Percentiles rank a stretch among this genome's conserved stretches.
Evolutionary conservation across 2,797 vertebrate genomes (phyloP).

Genomic region (Hippoglossus hippoglossus): DNA sequence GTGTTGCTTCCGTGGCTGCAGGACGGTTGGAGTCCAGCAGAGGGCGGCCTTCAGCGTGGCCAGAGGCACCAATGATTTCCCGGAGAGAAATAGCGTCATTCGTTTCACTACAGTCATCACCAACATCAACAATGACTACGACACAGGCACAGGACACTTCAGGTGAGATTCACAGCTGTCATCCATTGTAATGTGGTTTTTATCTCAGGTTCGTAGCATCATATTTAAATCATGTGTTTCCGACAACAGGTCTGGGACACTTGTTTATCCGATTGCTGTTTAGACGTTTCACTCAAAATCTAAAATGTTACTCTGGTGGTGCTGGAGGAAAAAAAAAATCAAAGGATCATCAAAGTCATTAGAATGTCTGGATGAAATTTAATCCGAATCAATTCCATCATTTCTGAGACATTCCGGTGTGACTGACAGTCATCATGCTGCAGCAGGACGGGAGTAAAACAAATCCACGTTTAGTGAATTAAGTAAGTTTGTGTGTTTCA

Average conservation of each 20-base stretch:
- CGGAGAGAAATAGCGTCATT: conserved; percentile 22
- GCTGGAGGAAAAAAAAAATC: background rate
- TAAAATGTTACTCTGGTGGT: background rate
- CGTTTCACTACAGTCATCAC: conserved; percentile 66
- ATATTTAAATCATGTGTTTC: background rate
- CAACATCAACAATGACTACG: conserved; percentile 64
- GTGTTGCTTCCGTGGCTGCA: conserved; percentile 26
- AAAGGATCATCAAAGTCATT: background rate
- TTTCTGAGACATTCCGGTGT: too few relatives aligned
- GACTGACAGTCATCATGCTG: too few relatives aligned
- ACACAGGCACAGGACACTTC: conserved; percentile 47
- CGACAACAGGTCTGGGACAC: too few relatives aligned
- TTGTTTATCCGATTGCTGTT: background rate
- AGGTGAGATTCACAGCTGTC: conserved; percentile 36
- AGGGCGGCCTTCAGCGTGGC: conserved; percentile 72
- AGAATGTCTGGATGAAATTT: background rate
- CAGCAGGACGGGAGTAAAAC: too few relatives aligned
- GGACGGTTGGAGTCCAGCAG: background rate
- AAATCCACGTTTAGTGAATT: too few relatives aligned
- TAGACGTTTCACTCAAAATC: background rate
- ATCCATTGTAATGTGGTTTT: too few relatives aligned
- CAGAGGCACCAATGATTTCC: conserved; percentile 16
- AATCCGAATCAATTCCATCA: too few relatives aligned
- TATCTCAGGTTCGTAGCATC: too few relatives aligned
- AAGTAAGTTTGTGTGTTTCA: conserved; percentile 1